A percentile compares a stretch with the other conserved stretches of the same genome.
Evolutionary conservation across 2,888 invertebrate genomes (phyloP).

Genomic region (Uloborus plumipes): DNA sequence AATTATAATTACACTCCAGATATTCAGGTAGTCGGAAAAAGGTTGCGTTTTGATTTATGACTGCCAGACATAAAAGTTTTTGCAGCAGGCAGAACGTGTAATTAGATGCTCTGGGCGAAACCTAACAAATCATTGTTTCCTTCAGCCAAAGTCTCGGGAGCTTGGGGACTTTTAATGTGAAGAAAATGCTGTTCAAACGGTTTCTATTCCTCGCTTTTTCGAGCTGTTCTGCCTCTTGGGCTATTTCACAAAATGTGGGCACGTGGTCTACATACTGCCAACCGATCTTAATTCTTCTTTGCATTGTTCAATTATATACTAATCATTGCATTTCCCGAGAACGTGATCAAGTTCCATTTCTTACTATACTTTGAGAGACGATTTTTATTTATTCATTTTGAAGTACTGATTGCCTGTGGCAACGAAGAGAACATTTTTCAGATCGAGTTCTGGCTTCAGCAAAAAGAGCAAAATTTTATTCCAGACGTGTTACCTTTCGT

Average conservation of each 20-base stretch:
- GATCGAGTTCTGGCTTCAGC: too few relatives aligned
- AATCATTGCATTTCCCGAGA: slow-evolving; percentile 1
- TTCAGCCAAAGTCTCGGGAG: too few relatives aligned
- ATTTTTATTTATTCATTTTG: too few relatives aligned
- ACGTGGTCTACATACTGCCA: slow-evolving; percentile 46
- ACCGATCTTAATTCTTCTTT: slow-evolving; percentile 31
- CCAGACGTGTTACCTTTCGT: too few relatives aligned
- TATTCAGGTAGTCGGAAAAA: slow-evolving; percentile 57
- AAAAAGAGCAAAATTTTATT: too few relatives aligned
- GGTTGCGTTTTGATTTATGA: slow-evolving; percentile 55
- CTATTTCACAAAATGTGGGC: slow-evolving; percentile 25
- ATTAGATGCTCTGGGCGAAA: slow-evolving; percentile 57
- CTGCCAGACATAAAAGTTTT: slow-evolving; percentile 53
- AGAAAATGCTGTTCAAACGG: too few relatives aligned
- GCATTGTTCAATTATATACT: slow-evolving; percentile 44
- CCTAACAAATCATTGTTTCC: slow-evolving; percentile 51
- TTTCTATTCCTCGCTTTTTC: neutral
- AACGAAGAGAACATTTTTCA: too few relatives aligned
- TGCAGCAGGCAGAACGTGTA: slow-evolving; percentile 42
- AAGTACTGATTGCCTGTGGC: too few relatives aligned
- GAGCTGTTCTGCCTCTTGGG: slow-evolving; percentile 28
- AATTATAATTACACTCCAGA: slow-evolving; percentile 46
- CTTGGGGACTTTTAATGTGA: too few relatives aligned
- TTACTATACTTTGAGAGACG: too few relatives aligned
- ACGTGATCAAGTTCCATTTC: neutral